Percentiles rank a stretch among this genome's conserved stretches.
phyloP scores from a whole-genome alignment of 2,888 invertebrate genomes.

The Timema cristinae region DNA sequence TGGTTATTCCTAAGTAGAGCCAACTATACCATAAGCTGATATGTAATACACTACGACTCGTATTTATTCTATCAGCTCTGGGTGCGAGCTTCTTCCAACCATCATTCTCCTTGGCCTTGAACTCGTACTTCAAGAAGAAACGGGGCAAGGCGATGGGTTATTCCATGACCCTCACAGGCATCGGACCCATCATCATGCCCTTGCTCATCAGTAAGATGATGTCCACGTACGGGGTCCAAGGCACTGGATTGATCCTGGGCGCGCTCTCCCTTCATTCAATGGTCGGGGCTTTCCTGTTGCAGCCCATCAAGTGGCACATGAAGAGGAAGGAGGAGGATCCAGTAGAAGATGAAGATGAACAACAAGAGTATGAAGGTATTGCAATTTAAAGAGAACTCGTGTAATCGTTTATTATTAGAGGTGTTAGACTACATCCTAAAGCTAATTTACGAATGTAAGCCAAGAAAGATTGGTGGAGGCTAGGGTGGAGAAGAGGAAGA shows the following conservation, averaged over 20 bases:
- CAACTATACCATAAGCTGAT: no score
- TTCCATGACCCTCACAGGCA: constrained; percentile 60
- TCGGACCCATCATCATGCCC: constrained; percentile 65
- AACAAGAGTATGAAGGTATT: no score
- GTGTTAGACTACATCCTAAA: no score
- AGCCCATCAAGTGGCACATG: constrained; percentile 66
- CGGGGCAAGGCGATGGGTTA: constrained; percentile 59
- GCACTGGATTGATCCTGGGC: constrained; percentile 58
- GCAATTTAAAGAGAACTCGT: no score
- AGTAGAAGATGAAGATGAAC: no score
- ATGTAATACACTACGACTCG: no score
- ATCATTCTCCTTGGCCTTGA: constrained; percentile 59
- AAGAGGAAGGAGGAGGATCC: constrained; percentile 49
- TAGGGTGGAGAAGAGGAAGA: no score
- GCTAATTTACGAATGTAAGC: no score
- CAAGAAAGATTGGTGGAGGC: no score
- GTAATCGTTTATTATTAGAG: no score
- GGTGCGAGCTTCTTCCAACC: constrained; percentile 59
- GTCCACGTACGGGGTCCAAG: constrained; percentile 54
- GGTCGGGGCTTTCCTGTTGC: constrained; percentile 56
- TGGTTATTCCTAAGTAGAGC: no score
- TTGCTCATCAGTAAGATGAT: constrained; percentile 56
- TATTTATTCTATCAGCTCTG: constrained; percentile 50
- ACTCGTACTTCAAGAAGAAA: constrained; percentile 60
- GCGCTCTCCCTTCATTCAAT: constrained; percentile 58